Percentiles rank a stretch among this genome's conserved stretches.
These are phyloP conservation scores for Noctilio leporinus DNA, from an alignment of 2,113 vertebrate genomes.

Conservation along the genomic window DNA sequence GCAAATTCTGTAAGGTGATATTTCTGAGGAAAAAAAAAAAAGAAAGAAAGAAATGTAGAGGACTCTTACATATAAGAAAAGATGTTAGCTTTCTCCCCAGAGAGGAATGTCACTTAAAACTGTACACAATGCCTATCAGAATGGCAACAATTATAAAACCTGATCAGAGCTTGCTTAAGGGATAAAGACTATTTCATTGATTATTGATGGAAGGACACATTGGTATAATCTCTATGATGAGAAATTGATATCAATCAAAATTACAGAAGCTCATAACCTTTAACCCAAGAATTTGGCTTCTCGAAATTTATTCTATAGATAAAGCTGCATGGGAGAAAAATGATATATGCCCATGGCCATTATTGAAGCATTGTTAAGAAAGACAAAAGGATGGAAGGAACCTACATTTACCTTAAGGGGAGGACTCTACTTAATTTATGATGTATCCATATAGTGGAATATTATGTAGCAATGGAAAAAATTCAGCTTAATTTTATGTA, in stretches of 20 bases:
- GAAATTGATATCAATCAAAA: not conserved
- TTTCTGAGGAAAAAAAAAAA: constrained; percentile 18
- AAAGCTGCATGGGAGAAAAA: not conserved
- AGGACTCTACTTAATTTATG: not conserved
- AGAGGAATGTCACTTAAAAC: not conserved
- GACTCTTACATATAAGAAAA: not conserved
- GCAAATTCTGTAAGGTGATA: not conserved
- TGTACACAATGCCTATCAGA: not conserved
- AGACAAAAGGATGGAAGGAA: not conserved
- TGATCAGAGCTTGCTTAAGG: not conserved
- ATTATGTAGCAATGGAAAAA: not conserved
- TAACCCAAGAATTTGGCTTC: not conserved
- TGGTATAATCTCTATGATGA: not conserved
- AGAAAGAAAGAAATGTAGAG: not conserved
- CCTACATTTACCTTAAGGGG: not conserved
- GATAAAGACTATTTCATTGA: not conserved
- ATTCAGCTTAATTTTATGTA: not conserved
- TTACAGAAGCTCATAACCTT: not conserved
- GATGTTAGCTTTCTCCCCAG: not conserved
- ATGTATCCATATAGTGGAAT: not conserved
- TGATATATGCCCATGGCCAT: not conserved
- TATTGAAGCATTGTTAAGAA: not conserved
- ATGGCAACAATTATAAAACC: not conserved
- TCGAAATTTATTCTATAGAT: not conserved
- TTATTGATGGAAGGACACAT: not conserved